These are phyloP conservation scores for Metaphire vulgaris DNA, from an alignment of 1,140 invertebrate genomes.

Conservation along the genomic window DNA sequence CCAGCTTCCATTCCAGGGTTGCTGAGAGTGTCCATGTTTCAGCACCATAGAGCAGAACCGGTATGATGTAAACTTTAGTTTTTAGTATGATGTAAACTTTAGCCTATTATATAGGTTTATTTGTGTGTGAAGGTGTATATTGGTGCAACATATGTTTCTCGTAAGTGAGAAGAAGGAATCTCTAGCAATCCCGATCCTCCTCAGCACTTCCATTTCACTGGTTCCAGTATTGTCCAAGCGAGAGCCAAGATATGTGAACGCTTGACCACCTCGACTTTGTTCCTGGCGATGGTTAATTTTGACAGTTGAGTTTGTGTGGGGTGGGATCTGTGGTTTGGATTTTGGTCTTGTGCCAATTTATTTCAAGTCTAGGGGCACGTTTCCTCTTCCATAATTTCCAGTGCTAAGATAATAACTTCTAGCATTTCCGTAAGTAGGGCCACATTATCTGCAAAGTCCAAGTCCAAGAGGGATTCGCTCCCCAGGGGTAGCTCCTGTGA, in stretches of 20 bases:
- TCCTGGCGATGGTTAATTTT: background rate
- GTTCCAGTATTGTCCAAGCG: background rate
- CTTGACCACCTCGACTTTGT: background rate
- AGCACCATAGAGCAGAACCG: background rate
- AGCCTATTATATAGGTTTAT: background rate
- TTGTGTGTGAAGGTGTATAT: background rate
- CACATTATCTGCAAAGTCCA: conserved; percentile 1
- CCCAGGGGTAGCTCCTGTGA: background rate
- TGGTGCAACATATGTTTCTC: background rate
- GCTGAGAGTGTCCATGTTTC: background rate
- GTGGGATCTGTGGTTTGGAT: background rate
- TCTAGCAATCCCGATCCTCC: background rate
- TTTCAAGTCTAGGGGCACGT: background rate
- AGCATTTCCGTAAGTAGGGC: background rate
- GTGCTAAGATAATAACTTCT: too few relatives aligned
- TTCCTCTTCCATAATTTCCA: background rate
- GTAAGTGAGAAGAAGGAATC: background rate
- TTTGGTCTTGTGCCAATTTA: too few relatives aligned
- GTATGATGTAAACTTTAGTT: background rate
- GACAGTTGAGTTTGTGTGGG: background rate
- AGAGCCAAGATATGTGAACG: background rate
- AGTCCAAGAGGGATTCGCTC: background rate
- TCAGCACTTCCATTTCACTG: background rate
- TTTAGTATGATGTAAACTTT: too few relatives aligned
- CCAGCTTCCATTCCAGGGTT: too few relatives aligned